Evolutionary conservation across 2,888 invertebrate genomes (phyloP).

Genomic region (Euphydryas editha): DNA sequence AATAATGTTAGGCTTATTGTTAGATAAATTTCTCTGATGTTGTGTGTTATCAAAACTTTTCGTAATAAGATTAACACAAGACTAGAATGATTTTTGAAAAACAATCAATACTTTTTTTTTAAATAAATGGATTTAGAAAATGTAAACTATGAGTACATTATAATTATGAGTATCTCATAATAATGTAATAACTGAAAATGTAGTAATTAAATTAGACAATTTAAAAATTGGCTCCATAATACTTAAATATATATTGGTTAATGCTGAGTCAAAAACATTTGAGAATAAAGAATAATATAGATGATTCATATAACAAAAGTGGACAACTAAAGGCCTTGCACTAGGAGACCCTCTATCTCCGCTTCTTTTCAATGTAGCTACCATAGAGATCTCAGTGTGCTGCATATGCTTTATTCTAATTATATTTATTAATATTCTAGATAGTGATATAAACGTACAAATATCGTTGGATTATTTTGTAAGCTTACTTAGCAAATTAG

Average conservation of each 20-base stretch:
- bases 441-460: slow-evolving; percentile 12
- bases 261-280: slow-evolving; percentile 22
- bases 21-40: too few relatives aligned
- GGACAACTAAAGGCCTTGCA: slow-evolving; percentile 21
- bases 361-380: slow-evolving; percentile 32
- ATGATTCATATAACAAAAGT: slow-evolving; percentile 13
- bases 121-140: too few relatives aligned
- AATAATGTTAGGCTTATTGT: too few relatives aligned
- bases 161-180: too few relatives aligned
- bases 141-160: too few relatives aligned
- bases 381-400: slow-evolving; percentile 20
- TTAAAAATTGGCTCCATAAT: slow-evolving; percentile 9
- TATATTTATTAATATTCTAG: neutral
- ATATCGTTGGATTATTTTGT: neutral
- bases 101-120: slow-evolving; percentile 18
- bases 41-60: slow-evolving; percentile 14
- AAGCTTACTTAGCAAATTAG: slow-evolving; percentile 7
- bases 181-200: slow-evolving; percentile 15
- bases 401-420: slow-evolving; percentile 2
- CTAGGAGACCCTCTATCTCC: slow-evolving; percentile 38
- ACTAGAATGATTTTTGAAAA: slow-evolving; percentile 16
- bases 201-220: neutral
- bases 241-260: slow-evolving; percentile 17
- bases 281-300: slow-evolving; percentile 4
- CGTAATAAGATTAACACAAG: slow-evolving; percentile 16